Evolutionary conservation across 2,888 invertebrate genomes (phyloP).

Genomic region (Frankliniella fusca): DNA sequence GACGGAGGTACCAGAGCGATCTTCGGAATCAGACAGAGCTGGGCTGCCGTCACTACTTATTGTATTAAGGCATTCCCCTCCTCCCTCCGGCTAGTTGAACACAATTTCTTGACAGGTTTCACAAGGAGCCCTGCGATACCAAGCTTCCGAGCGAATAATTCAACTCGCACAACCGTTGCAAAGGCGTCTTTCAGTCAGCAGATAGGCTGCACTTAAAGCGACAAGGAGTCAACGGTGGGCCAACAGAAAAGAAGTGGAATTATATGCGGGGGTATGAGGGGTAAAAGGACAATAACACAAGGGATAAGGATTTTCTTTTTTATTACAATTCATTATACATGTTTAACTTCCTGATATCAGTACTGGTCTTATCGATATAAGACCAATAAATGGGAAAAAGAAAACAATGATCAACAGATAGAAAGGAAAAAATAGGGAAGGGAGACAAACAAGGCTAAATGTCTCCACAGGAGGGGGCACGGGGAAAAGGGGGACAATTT

Average conservation of each 20-base stretch:
- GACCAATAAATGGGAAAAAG: conserved; percentile 18
- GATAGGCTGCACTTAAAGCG: neutral
- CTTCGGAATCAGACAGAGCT: no score
- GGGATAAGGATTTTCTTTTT: neutral
- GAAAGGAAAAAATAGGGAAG: conserved; percentile 3
- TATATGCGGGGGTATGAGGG: neutral
- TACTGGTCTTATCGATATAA: neutral
- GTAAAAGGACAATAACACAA: neutral
- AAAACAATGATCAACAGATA: conserved; percentile 10
- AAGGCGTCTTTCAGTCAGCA: neutral
- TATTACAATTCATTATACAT: conserved; percentile 24
- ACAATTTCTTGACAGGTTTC: neutral
- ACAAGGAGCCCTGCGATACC: neutral
- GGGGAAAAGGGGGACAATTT: neutral
- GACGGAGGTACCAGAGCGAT: no score
- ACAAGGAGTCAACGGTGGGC: neutral
- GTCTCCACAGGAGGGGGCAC: neutral
- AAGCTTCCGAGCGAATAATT: neutral
- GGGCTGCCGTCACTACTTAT: no score
- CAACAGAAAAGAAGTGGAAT: neutral
- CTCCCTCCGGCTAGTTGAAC: no score
- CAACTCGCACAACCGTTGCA: neutral
- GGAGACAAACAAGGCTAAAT: neutral
- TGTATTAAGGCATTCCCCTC: no score
- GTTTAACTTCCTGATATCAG: conserved; percentile 20